Conservation (phyloP, 2,797 vertebrate genomes). For the Remorina albescens region DNA sequence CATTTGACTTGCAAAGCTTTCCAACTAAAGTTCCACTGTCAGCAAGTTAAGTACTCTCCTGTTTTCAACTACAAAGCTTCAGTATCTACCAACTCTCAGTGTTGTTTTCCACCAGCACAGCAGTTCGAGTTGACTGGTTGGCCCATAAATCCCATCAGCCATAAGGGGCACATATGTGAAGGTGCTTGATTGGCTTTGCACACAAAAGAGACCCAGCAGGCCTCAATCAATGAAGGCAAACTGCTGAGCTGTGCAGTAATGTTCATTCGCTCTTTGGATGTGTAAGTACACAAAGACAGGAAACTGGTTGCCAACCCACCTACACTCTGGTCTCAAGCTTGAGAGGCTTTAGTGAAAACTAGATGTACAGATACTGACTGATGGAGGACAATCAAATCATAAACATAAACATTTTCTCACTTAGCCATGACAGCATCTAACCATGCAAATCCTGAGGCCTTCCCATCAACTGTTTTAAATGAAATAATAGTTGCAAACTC, state of each 20-base stretch:
- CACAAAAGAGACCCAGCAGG: slow-evolving; percentile 69
- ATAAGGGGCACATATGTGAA: slow-evolving; percentile 61
- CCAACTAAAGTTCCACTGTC: slow-evolving; percentile 16
- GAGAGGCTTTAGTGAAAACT: slow-evolving; percentile 3
- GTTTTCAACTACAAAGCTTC: slow-evolving; percentile 41
- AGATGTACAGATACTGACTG: neutral
- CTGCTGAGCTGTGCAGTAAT: slow-evolving; percentile 73
- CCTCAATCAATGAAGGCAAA: slow-evolving; percentile 66
- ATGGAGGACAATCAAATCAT: neutral
- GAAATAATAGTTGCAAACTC: too few relatives aligned
- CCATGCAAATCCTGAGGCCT: neutral
- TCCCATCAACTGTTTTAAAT: neutral
- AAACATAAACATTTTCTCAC: neutral
- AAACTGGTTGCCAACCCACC: slow-evolving; percentile 24
- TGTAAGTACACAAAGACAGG: slow-evolving; percentile 62
- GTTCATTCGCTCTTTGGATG: slow-evolving; percentile 42
- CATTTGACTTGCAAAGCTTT: slow-evolving; percentile 19
- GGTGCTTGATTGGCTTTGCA: slow-evolving; percentile 66
- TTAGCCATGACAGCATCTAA: neutral
- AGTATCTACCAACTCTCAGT: slow-evolving; percentile 13
- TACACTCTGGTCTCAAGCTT: slow-evolving; percentile 17
- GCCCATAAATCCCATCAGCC: slow-evolving; percentile 61
- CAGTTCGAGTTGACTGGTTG: slow-evolving; percentile 43
- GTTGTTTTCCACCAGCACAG: slow-evolving; percentile 58
- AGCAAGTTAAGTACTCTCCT: slow-evolving; percentile 8